phyloP scores from a whole-genome alignment of 2,888 invertebrate genomes.

The Nasonovia ribisnigri region DNA sequence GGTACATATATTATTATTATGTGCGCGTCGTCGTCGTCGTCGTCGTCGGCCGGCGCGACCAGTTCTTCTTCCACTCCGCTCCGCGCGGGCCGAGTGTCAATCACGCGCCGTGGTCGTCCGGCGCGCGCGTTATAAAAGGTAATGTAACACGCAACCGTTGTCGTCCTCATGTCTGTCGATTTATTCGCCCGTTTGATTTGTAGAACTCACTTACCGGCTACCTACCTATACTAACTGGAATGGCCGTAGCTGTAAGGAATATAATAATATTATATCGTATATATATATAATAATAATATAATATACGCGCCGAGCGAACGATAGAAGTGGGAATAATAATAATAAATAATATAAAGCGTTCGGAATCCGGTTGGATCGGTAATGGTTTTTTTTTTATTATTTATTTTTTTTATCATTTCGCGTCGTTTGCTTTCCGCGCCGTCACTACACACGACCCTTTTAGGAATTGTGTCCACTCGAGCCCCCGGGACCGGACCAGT shows the following conservation, averaged over 20 bases:
- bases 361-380: constrained; percentile 61
- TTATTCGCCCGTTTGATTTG: constrained; percentile 60
- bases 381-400: neutral
- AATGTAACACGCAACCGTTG: constrained; percentile 48
- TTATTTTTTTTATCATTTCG: neutral
- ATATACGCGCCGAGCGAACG: neutral
- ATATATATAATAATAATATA: constrained; percentile 1
- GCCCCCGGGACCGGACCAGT: constrained; percentile 29
- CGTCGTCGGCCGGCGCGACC: constrained; percentile 28
- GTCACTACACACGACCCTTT: constrained; percentile 5
- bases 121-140: constrained; percentile 54
- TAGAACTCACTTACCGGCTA: constrained; percentile 44
- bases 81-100: constrained; percentile 44
- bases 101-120: constrained; percentile 26
- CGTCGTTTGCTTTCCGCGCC: neutral
- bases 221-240: constrained; percentile 1
- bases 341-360: constrained; percentile 20
- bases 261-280: neutral
- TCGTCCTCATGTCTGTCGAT: constrained; percentile 61
- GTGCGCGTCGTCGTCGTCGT: constrained; percentile 1
- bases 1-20: constrained; percentile 4
- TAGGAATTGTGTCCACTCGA: neutral
- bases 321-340: neutral
- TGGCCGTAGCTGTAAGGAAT: neutral
- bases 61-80: constrained; percentile 16